These are phyloP conservation scores for Neotoma lepida DNA, from an alignment of 2,113 vertebrate genomes.

Conservation along the genomic window DNA sequence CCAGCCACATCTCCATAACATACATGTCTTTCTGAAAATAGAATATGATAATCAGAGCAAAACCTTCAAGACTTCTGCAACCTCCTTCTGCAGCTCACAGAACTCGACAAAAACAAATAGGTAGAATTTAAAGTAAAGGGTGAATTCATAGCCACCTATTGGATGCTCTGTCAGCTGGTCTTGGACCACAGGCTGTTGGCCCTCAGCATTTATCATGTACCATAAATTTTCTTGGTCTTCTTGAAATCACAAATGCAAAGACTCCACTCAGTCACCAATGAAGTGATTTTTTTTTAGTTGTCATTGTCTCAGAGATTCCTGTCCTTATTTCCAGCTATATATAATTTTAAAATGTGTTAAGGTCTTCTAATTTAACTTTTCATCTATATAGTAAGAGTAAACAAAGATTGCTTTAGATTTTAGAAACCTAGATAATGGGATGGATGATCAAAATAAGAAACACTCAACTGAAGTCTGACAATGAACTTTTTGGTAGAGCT, in stretches of 20 bases:
- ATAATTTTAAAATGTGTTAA: constrained; percentile 12
- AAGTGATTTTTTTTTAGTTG: neutral
- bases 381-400: neutral
- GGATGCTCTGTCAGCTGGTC: neutral
- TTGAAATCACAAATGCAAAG: neutral
- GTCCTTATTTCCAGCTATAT: constrained; percentile 1
- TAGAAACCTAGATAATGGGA: neutral
- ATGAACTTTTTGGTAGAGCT: neutral
- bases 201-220: neutral
- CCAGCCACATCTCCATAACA: neutral
- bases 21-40: constrained; percentile 22
- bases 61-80: neutral
- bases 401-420: neutral
- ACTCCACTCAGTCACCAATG: neutral
- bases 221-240: neutral
- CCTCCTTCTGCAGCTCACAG: constrained; percentile 5
- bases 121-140: neutral
- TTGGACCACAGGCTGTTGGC: neutral
- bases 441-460: constrained; percentile 22
- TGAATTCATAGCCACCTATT: neutral
- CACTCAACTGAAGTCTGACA: neutral
- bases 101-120: too few species aligned
- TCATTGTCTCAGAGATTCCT: constrained; percentile 29
- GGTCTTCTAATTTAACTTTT: neutral
- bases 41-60: neutral